Evolutionary conservation across 2,888 invertebrate genomes (phyloP), one percentile per base, ranked within the genome.

Genomic region (Leptopilina drosophilae): DNA sequence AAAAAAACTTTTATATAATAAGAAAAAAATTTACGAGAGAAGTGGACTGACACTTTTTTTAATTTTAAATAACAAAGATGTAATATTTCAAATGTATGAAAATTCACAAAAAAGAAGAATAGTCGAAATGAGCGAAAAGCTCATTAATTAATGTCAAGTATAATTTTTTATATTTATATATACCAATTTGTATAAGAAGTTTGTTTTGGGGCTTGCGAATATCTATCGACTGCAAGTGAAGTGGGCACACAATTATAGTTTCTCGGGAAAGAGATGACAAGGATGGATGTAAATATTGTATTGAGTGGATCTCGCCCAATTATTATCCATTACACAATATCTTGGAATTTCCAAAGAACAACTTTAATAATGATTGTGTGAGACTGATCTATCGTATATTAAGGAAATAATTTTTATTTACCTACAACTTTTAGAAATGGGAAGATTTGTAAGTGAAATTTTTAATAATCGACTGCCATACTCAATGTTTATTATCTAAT

Each of bases 371-470:
- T 84, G 90, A 90, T 91, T 91, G 89, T 91, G 89, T 89, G 91
- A 91, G 91, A 91, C 91, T 91, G 91, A 91, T 91, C 88, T n/a
- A n/a, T n/a, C 90, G 90, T 90, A 87, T 90, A 89, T 90, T 89
- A 88, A 89, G 87, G 87, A 87, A 86, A 88, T 89, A 88, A 87
- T 82, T 88, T 87, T 90, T 89, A 90, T 90, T 89, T 88, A 89
- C 87, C 87, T 87, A 87, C 83, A 89, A 88, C 86, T 88, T 86
- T 87, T 89, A 87, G 83, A 80, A 80, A 84, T 86, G 87, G 83
- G 84, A 82, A 87, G 82, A 84, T 85, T 86, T 59, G 84, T 84
- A 82, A 83, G 82, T 85, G 81, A 82, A 81, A 80, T 82, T 76
- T 87, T 81, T 87, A 88, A 83, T 65, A 82, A 85, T 84, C 82